Conservation (phyloP, 2,797 vertebrate species). For the Pantherophis vulpinus region DNA sequence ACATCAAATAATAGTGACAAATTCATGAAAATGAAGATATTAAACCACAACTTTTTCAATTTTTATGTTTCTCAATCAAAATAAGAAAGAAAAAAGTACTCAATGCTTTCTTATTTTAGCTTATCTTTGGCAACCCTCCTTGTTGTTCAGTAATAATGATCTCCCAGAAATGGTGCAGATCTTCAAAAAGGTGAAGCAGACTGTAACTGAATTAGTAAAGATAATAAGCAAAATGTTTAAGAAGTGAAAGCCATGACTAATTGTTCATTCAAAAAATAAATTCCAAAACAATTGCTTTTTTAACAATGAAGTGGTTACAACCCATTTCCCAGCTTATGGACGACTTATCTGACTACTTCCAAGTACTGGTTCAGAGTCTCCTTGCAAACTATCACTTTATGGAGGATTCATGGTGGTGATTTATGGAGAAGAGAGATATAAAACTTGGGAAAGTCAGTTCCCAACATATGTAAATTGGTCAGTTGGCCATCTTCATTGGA, state of each 20-base stretch:
- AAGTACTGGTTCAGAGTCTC: not conserved
- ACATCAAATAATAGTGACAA: not conserved
- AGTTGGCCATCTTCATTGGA: not conserved
- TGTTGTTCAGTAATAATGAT: not conserved
- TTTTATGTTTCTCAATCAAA: not conserved
- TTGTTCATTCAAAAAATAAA: not conserved
- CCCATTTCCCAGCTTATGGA: not conserved
- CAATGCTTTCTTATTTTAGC: not conserved
- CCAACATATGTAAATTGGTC: not conserved
- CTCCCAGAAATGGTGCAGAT: not conserved
- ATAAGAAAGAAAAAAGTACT: not conserved
- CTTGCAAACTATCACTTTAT: not conserved
- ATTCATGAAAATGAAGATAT: not conserved
- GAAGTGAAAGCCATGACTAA: no score
- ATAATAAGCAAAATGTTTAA: not conserved
- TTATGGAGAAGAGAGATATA: not conserved
- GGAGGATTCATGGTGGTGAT: not conserved
- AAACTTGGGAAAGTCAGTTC: not conserved
- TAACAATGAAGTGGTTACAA: not conserved
- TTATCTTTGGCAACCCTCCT: not conserved
- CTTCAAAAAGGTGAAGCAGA: not conserved
- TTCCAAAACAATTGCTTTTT: not conserved
- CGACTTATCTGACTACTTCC: not conserved
- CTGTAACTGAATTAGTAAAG: not conserved
- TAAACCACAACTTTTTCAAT: not conserved